Base-by-base conservation (phyloP, 2,797 vertebrate genomes). In the Microcaecilia unicolor region DNA sequence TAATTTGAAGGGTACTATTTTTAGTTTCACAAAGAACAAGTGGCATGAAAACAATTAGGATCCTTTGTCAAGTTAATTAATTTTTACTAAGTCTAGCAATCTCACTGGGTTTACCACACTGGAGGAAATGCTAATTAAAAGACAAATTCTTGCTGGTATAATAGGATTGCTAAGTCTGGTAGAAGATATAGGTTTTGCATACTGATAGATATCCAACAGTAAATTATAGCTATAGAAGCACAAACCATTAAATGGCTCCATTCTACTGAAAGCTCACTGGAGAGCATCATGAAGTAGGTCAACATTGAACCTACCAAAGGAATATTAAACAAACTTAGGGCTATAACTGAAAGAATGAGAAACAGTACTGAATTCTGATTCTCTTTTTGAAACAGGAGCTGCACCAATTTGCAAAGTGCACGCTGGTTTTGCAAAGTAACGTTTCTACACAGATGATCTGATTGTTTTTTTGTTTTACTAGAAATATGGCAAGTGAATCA, bases 41-140 rank as follows among this genome's bases (percentile, higher is more conserved):
- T 74, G 70, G 70, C 67, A 74, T 38, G 67, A 82, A 88, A 90
- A 89, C 86, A 88, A 89, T 91, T 91, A 88, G 80, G 78, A 76
- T 75, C 80, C 81, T 85, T 83, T 83, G 80, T 82, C 74, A 74
- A 82, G 84, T 90, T 91, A 90, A 91, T 90, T 91, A 91, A 88
- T 86, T 88, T 86, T 88, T 86, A 85, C 80, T 86, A 86, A 86
- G 79, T 84, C 78, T 75, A 73, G 76, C 79, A 79, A 80, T 89
- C 84, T 85, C 87, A 47, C 60, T 55, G 71, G 86, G 70, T 68
- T 83, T 80, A 45, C 61, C 78, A 74, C 81, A 81, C 78, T 67
- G 81, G 84, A 86, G 85, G 69, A 81, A 84, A 74, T 74, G 80
- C 83, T 88, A 88, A 91, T 91, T 87, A 90, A 89, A 88, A 86